These are phyloP conservation scores for Aphidoletes aphidimyza DNA, from an alignment of 2,888 invertebrate genomes.

Conservation along the genomic window DNA sequence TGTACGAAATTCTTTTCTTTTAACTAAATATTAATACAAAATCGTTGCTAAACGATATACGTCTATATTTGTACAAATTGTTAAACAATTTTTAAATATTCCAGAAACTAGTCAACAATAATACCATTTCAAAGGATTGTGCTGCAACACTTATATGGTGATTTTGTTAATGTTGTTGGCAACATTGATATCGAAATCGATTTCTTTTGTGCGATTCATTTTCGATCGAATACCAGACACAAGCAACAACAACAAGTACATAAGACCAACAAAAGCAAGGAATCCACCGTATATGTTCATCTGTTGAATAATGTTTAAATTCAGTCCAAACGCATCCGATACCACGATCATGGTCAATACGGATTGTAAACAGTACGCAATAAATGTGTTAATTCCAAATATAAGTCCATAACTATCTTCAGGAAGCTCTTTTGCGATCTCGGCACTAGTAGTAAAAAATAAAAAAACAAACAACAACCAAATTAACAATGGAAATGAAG, in stretches of 20 bases:
- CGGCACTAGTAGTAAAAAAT: conserved; percentile 72
- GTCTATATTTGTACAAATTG: too few species aligned
- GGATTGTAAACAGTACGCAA: conserved; percentile 82
- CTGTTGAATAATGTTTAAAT: conserved; percentile 30
- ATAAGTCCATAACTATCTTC: conserved; percentile 90
- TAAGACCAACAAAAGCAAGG: not conserved
- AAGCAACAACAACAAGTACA: not conserved
- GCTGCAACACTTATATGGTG: too few species aligned
- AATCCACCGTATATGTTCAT: conserved; percentile 3
- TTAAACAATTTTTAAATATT: too few species aligned
- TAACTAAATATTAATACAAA: too few species aligned
- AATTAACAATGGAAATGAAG: too few species aligned
- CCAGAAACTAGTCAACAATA: too few species aligned
- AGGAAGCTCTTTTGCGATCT: conserved; percentile 83
- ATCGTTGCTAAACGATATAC: too few species aligned
- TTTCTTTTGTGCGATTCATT: too few species aligned
- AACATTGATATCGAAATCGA: not conserved
- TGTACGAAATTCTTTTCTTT: too few species aligned
- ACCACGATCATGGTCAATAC: conserved; percentile 72
- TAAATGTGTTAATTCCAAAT: conserved; percentile 88
- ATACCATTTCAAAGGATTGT: too few species aligned
- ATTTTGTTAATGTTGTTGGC: too few species aligned
- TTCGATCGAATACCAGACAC: not conserved
- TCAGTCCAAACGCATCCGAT: conserved; percentile 59
- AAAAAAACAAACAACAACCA: too few species aligned